Conservation (phyloP, 2,113 vertebrate genomes). For the Motacilla tschutschensis region DNA sequence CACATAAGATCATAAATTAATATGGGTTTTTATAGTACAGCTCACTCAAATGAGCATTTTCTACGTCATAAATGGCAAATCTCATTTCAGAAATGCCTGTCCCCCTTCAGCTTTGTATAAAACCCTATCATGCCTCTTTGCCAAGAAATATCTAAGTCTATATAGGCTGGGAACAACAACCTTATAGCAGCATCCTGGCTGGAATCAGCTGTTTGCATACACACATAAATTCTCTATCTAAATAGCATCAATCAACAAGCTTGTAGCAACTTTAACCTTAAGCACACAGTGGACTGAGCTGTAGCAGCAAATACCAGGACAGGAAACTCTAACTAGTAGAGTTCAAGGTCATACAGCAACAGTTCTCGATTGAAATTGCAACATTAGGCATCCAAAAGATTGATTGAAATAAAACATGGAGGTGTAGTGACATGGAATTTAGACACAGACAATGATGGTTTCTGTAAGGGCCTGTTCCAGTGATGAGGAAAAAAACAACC, state of each 20-base stretch:
- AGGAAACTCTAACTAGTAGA: not conserved
- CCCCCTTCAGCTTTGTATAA: not conserved
- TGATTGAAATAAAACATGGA: not conserved
- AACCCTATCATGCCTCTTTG: not conserved
- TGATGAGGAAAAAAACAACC: not conserved
- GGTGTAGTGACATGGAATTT: not conserved
- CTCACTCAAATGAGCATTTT: not conserved
- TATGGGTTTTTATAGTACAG: not conserved
- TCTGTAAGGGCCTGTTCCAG: not conserved
- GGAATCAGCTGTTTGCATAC: not conserved
- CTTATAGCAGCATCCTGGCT: not conserved
- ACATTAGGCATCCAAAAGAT: not conserved
- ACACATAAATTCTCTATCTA: not conserved
- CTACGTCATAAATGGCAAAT: not conserved
- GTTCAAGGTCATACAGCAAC: constrained; percentile 11
- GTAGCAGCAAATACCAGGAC: not conserved
- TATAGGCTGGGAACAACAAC: not conserved
- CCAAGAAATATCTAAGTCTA: not conserved
- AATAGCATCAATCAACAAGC: not conserved
- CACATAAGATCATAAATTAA: not conserved
- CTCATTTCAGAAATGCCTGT: not conserved
- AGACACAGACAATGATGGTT: not conserved
- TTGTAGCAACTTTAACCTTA: not conserved
- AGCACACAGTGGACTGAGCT: not conserved
- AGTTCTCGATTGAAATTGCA: not conserved